Percentiles rank a stretch among this genome's conserved stretches.
Evolutionary conservation across 2,888 invertebrate genomes (phyloP).

Genomic region (Nephrotoma guestfalica): DNA sequence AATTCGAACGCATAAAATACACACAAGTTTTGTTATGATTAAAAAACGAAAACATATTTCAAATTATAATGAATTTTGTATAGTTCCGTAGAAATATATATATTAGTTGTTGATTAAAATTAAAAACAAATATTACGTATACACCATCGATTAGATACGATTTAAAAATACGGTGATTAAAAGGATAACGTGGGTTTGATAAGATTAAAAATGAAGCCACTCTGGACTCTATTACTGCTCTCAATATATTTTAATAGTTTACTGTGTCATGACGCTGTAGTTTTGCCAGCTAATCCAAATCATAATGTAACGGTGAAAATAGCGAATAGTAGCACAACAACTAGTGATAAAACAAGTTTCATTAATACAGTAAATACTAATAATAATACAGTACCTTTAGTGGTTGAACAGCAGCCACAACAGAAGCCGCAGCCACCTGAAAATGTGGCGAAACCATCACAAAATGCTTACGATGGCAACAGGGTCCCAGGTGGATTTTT

Average conservation of each 20-base stretch:
- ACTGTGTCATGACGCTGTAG: neutral
- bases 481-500: neutral
- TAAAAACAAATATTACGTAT: neutral
- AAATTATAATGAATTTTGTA: neutral
- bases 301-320: neutral
- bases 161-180: neutral
- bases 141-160: neutral
- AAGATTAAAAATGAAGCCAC: neutral
- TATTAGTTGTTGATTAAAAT: neutral
- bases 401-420: neutral
- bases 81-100: neutral
- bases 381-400: neutral
- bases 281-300: neutral
- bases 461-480: neutral
- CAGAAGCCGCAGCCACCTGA: neutral
- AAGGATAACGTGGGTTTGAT: neutral
- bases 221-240: neutral
- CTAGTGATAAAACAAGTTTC: neutral
- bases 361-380: neutral
- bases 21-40: neutral
- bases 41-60: neutral
- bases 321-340: neutral
- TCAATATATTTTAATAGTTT: neutral
- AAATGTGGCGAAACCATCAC: neutral
- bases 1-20: neutral